Base-by-base conservation (phyloP, 2,888 invertebrate species). In the Thereva nobilitata region DNA sequence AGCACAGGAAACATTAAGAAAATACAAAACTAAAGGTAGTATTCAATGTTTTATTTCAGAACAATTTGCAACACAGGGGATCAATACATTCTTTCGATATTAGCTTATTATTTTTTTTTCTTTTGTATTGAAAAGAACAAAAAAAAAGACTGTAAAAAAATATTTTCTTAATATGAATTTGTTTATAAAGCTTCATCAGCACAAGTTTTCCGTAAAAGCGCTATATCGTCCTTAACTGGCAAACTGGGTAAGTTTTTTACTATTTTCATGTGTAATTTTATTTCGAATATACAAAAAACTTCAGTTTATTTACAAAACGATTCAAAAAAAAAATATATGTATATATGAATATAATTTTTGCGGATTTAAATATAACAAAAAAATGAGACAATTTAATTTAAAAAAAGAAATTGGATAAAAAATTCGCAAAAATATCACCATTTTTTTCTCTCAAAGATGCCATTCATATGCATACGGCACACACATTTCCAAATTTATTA, bases 141-240 rank as follows among this genome's bases (percentile, higher is more conserved):
- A 44, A 5, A 44, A 5, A 44, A 44, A 9, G 10, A 44, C 8
- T n/a, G 10, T 45, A 35, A 12, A 41, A 42, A 42, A 38, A 38
- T 55, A 50, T 35, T 50, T 56, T 66, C 59, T 61, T 67, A 54
- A 47, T 53, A 10, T 61, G 44, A 49, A 10, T 65, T 47, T 52
- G 42, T 57, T 57, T 56, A 74, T 78, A 79, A 81, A 81, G 81
- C 80, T 74, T 80, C 80, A 76, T 79, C 80, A 77, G 80, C 79
- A 75, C 80, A 80, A 79, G 78, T 80, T 78, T 77, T 89, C 86
- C 88, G 88, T 86, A 90, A 90, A 88, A 89, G 89, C 84, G 92
- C 92, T 84, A 89, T 93, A 85, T 90, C 93, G 84, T 91, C 93
- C 86, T 88, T 95, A 85, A 90, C 92, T 81, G 89, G 89, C 77